Evolutionary conservation across 2,888 invertebrate species (phyloP), one percentile per base, ranked within the genome.

Genomic region (Cosmia trapezina): DNA sequence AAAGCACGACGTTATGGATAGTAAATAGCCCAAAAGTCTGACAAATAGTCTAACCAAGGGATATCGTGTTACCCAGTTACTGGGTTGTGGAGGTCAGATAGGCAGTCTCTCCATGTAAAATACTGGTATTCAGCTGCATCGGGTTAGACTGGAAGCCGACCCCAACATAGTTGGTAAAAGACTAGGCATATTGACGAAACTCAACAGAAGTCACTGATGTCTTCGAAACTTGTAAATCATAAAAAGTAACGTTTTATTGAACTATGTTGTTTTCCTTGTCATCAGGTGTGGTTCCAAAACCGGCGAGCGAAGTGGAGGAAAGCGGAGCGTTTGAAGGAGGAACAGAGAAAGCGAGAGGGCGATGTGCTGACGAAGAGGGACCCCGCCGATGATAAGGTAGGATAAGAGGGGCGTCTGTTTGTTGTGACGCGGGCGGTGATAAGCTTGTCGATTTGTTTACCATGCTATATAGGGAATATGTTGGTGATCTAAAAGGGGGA

Each of bases 221-320:
- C 49, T n/a, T 51, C 1, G n/a, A 51, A 51, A 51, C n/a, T n/a
- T 51, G 9, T n/a, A 11, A 49, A n/a, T 4, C n/a, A 51, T 51
- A 5, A 51, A 51, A 51, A 5, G n/a, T 2, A 51, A 22, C n/a
- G 1, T 11, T 51, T 51, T 51, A 5, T n/a, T 51, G n/a, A 51
- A 51, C 28, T 1, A 14, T 28, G 1, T 54, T 54, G 14, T 69
- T 75, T 83, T 66, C 33, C 6, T 73, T 78, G 70, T 83, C 72
- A 9, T 4, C 94, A 98, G 98, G 98, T 98, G 49, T 99, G 98
- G 98, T 98, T 98, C 92, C 98, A 99, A 97, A 99, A 99, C 91
- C 97, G 99, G 59, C 96, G 99, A 74, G 99, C 99, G 56, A 99
- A 99, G 94, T 99, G 98, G 98, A 97, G 99, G 78, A 99, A 99